Conservation (phyloP, 2,888 invertebrate species). For the Spialia ferax region DNA sequence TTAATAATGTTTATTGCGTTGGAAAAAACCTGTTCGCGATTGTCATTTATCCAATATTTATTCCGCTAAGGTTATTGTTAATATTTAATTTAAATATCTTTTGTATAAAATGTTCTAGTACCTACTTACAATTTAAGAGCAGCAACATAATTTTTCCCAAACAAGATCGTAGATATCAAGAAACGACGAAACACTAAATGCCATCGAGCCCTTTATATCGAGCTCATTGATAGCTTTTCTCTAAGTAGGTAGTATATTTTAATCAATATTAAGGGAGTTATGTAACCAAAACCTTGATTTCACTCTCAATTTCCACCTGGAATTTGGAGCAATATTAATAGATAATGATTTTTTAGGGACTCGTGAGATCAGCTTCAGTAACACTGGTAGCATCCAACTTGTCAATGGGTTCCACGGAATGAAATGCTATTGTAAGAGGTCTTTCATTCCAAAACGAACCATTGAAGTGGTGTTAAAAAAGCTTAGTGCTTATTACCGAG, state of each 20-base stretch:
- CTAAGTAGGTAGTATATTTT: neutral
- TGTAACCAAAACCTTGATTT: slow-evolving; percentile 2
- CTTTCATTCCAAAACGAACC: slow-evolving; percentile 74
- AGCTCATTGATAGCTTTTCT: too few relatives aligned
- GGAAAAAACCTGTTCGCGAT: slow-evolving; percentile 14
- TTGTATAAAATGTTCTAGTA: neutral
- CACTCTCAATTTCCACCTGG: slow-evolving; percentile 53
- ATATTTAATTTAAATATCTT: slow-evolving; percentile 4
- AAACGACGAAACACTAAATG: too few relatives aligned
- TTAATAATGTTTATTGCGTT: slow-evolving; percentile 30
- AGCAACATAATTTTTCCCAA: neutral
- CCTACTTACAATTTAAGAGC: neutral
- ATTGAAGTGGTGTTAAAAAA: slow-evolving; percentile 57
- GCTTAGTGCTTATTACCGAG: slow-evolving; percentile 54
- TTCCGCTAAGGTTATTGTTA: neutral
- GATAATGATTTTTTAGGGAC: slow-evolving; percentile 66
- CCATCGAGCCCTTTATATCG: too few relatives aligned
- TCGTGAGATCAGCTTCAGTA: slow-evolving; percentile 80
- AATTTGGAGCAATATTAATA: slow-evolving; percentile 52
- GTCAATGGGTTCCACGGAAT: slow-evolving; percentile 86
- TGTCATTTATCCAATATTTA: slow-evolving; percentile 25
- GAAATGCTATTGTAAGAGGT: slow-evolving; percentile 81
- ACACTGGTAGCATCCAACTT: slow-evolving; percentile 84
- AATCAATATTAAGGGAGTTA: neutral
- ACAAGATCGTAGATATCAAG: too few relatives aligned